phyloP scores from a whole-genome alignment of 1,140 invertebrate species.

The Bilobella aurantiaca region DNA sequence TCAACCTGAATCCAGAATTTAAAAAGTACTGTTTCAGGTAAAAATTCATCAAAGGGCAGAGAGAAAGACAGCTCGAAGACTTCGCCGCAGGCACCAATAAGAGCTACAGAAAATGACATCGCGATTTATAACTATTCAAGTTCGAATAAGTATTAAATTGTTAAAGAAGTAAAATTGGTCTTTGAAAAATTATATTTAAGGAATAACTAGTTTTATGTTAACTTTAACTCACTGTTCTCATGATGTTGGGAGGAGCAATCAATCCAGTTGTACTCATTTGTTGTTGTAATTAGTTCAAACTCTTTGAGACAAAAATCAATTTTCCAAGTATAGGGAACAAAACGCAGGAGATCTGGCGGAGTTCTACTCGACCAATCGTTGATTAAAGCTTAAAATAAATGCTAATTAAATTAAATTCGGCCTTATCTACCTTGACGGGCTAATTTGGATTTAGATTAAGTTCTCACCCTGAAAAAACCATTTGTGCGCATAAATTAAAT shows the following conservation, averaged over 20 bases:
- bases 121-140: slow-evolving; percentile 8
- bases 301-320: slow-evolving; percentile 83
- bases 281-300: slow-evolving; percentile 86
- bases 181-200: too few relatives aligned
- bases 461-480: slow-evolving; percentile 74
- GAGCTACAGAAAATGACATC: slow-evolving; percentile 45
- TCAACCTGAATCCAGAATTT: slow-evolving; percentile 88
- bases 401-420: neutral
- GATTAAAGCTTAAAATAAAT: slow-evolving; percentile 60
- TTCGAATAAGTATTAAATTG: neutral
- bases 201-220: too few relatives aligned
- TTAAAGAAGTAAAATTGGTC: too few relatives aligned
- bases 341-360: slow-evolving; percentile 79
- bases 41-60: slow-evolving; percentile 81
- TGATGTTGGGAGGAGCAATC: slow-evolving; percentile 90
- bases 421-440: neutral
- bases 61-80: slow-evolving; percentile 84
- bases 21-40: slow-evolving; percentile 73
- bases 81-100: slow-evolving; percentile 85
- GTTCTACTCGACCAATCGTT: slow-evolving; percentile 91
- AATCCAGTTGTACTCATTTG: slow-evolving; percentile 98
- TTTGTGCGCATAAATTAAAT: slow-evolving; percentile 87
- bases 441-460: slow-evolving; percentile 11
- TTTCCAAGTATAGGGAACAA: slow-evolving; percentile 95
- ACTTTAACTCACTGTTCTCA: slow-evolving; percentile 74